These are phyloP conservation scores for Corapipo altera DNA, from an alignment of 2,113 vertebrate genomes.

Conservation along the genomic window DNA sequence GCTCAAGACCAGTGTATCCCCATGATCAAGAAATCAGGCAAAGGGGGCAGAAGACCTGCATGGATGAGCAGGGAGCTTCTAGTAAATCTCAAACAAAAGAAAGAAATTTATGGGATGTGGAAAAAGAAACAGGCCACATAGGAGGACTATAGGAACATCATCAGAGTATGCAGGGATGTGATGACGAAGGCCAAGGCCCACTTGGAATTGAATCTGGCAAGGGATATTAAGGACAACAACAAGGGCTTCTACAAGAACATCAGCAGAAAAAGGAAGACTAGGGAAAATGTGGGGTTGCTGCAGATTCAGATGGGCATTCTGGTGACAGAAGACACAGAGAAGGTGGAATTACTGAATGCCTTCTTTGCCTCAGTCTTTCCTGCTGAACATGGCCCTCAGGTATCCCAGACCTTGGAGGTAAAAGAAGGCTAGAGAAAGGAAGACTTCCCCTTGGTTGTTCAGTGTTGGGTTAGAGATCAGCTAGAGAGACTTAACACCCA, in stretches of 20 bases:
- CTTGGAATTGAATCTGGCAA: background rate
- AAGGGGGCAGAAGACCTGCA: background rate
- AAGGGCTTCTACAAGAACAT: background rate
- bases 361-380: background rate
- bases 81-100: background rate
- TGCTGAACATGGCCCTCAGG: background rate
- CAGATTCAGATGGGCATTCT: background rate
- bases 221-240: background rate
- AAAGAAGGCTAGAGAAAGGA: background rate
- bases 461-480: background rate
- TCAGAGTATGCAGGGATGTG: background rate
- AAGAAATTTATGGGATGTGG: background rate
- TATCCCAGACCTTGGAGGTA: background rate
- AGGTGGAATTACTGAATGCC: background rate
- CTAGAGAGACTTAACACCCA: background rate
- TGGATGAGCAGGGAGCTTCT: background rate
- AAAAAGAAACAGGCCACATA: background rate
- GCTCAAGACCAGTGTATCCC: background rate
- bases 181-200: background rate
- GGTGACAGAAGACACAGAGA: background rate
- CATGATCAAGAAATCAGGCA: background rate
- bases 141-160: background rate
- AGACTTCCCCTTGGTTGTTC: background rate
- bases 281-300: background rate
- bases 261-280: background rate